Conservation (phyloP, 2,888 invertebrate species). For the Cataglyphis altisquamis region DNA sequence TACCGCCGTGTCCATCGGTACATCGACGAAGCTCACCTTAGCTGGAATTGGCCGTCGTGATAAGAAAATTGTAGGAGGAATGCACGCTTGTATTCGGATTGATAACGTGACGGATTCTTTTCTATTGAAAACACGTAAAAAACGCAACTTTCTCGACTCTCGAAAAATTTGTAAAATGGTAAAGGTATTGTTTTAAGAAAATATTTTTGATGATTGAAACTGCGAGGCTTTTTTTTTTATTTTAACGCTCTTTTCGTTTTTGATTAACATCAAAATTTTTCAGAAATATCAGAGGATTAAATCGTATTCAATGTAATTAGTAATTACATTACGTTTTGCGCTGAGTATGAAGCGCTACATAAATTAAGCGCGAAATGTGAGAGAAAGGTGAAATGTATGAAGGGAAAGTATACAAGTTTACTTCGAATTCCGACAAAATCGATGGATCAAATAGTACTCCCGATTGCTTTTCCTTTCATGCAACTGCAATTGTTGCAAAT, state of each 20-base stretch:
- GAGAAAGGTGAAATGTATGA: conserved; percentile 29
- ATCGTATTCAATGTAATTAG: conserved; percentile 4
- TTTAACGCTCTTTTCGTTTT: neutral
- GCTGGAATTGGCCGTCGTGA: conserved; percentile 71
- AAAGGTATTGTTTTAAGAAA: neutral
- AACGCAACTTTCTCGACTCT: neutral
- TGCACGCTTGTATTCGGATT: neutral
- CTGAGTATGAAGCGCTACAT: neutral
- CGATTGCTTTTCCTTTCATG: neutral
- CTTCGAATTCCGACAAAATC: neutral
- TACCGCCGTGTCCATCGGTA: conserved; percentile 80
- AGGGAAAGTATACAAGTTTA: conserved; percentile 21
- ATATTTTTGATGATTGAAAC: neutral
- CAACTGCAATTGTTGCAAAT: neutral
- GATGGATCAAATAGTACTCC: neutral
- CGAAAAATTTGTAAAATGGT: neutral
- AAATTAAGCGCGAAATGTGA: conserved; percentile 33
- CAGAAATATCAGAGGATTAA: neutral
- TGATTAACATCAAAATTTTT: neutral
- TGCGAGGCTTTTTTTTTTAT: neutral
- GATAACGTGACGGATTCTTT: neutral
- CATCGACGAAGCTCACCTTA: conserved; percentile 82
- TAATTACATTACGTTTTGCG: neutral
- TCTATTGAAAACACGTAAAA: neutral
- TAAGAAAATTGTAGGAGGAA: conserved; percentile 14